A percentile compares a stretch with the other conserved stretches of the same genome.
Evolutionary conservation across 2,888 invertebrate genomes (phyloP).

Genomic region (Mythimna loreyi): DNA sequence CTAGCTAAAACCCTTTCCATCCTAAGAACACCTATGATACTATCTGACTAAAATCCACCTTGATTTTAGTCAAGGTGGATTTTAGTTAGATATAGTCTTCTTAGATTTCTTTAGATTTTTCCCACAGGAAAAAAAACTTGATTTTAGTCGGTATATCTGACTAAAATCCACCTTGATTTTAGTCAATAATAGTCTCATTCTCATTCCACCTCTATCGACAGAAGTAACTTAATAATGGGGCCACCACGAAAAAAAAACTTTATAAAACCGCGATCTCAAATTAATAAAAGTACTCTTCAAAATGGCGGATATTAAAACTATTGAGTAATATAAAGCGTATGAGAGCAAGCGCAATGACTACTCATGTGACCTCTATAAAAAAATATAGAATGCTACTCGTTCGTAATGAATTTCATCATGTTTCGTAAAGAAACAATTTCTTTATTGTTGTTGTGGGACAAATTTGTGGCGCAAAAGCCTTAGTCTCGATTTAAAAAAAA

Average conservation of each 20-base stretch:
- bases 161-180: no score
- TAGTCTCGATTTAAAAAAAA: neutral
- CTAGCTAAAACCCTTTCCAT: no score
- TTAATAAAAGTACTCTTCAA: conserved; percentile 9
- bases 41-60: no score
- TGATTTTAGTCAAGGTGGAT: no score
- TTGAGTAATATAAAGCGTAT: conserved; percentile 42
- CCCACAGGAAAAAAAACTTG: no score
- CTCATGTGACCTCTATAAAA: conserved; percentile 51
- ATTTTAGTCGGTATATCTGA: no score
- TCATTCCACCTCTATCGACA: no score
- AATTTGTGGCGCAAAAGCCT: neutral
- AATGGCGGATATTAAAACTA: conserved; percentile 15
- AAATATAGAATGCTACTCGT: conserved; percentile 49
- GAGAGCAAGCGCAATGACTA: conserved; percentile 33
- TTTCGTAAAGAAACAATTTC: conserved; percentile 18
- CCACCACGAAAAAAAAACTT: neutral
- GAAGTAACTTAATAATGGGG: no score
- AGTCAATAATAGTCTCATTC: no score
- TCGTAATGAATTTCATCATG: conserved; percentile 41
- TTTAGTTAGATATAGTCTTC: no score
- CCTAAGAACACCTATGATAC: no score
- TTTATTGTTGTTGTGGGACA: neutral
- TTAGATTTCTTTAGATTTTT: no score
- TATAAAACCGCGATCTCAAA: neutral